Percentiles rank a stretch among this genome's conserved stretches.
These are phyloP conservation scores for Coreoperca whiteheadi DNA, from an alignment of 2,113 vertebrate species.

Conservation along the genomic window DNA sequence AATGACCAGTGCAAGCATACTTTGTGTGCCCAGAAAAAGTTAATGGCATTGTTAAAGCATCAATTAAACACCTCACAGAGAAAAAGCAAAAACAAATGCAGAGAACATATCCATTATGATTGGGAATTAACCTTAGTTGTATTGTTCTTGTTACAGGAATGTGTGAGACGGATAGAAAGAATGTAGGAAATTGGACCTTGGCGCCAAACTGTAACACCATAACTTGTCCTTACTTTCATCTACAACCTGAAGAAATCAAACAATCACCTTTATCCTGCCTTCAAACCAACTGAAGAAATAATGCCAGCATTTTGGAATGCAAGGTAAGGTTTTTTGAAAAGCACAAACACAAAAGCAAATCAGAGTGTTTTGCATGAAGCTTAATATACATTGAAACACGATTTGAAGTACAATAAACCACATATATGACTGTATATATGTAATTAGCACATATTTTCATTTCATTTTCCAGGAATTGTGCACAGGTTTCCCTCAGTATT, in stretches of 20 bases:
- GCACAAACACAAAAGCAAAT: constrained; percentile 4
- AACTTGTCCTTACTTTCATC: neutral
- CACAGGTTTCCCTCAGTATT: neutral
- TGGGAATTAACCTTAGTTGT: neutral
- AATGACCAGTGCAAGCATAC: constrained; percentile 50
- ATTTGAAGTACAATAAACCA: neutral
- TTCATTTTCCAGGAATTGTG: no score
- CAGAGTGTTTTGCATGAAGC: neutral
- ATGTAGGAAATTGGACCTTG: constrained; percentile 5
- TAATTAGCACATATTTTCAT: neutral
- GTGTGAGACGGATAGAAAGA: neutral
- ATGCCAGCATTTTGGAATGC: neutral
- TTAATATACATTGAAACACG: neutral
- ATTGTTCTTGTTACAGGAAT: constrained; percentile 14
- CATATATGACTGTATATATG: neutral
- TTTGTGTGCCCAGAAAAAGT: constrained; percentile 1
- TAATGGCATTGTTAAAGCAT: constrained; percentile 48
- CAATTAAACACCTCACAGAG: constrained; percentile 49
- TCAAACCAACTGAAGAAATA: constrained; percentile 7
- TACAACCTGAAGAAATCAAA: neutral
- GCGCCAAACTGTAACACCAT: constrained; percentile 28
- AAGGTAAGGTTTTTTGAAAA: neutral
- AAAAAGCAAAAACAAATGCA: neutral
- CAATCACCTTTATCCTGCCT: neutral
- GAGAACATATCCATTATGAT: neutral